Conservation (phyloP, 2,888 invertebrate genomes). For the Apotomis betuletana region DNA sequence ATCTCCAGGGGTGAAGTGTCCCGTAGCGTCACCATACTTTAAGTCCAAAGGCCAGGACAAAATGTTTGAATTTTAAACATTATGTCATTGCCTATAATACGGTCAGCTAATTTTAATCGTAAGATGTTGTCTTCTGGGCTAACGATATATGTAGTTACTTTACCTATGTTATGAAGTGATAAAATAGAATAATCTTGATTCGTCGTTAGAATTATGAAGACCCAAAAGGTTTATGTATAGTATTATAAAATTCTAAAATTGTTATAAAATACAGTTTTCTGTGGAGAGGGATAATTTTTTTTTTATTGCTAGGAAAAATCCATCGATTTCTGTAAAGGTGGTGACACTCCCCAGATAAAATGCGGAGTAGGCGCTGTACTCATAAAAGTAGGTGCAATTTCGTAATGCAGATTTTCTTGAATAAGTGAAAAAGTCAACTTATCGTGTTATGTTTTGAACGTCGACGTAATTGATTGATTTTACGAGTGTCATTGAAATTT, state of each 20-base stretch:
- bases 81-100: too few relatives aligned
- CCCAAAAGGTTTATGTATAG: too few relatives aligned
- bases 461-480: not conserved
- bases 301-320: not conserved
- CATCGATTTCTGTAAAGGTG: not conserved
- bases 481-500: not conserved
- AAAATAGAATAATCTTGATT: too few relatives aligned
- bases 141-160: too few relatives aligned
- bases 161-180: too few relatives aligned
- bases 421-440: conserved; percentile 16
- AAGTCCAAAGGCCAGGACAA: not conserved
- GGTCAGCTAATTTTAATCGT: too few relatives aligned
- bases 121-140: too few relatives aligned
- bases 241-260: too few relatives aligned
- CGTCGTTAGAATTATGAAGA: too few relatives aligned
- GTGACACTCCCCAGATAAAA: conserved; percentile 1
- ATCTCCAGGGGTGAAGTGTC: conserved; percentile 6
- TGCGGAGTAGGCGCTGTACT: not conserved
- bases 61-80: not conserved
- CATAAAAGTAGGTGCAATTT: conserved; percentile 12
- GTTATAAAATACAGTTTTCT: too few relatives aligned
- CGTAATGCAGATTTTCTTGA: conserved; percentile 10
- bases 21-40: not conserved
- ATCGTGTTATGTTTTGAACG: not conserved
- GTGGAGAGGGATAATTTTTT: too few relatives aligned